Evolutionary conservation across 2,797 vertebrate genomes (phyloP).

Genomic region (Lophotriccus pileatus): DNA sequence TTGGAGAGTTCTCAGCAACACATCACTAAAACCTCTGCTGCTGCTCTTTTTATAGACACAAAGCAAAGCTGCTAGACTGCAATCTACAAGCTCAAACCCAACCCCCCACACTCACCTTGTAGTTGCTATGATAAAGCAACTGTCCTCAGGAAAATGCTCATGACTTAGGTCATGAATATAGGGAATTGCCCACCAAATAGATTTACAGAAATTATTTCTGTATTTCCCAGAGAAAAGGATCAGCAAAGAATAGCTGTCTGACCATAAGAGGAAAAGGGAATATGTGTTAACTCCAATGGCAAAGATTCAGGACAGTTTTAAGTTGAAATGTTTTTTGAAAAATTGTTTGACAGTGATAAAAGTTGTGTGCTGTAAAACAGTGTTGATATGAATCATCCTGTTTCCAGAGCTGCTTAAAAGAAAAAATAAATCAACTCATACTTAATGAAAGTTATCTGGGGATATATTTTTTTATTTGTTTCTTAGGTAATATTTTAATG

Average conservation of each 20-base stretch:
- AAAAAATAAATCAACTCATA: not conserved
- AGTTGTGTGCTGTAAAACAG: not conserved
- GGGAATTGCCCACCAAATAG: not conserved
- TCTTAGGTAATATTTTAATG: not conserved
- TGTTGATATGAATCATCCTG: not conserved
- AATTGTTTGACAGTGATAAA: not conserved
- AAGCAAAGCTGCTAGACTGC: not conserved
- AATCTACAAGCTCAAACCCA: not conserved
- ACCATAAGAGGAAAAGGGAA: not conserved
- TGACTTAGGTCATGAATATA: not conserved
- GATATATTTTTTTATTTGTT: not conserved
- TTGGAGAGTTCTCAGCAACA: not conserved
- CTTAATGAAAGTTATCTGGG: not conserved
- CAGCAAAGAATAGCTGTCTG: not conserved
- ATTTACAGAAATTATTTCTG: not conserved
- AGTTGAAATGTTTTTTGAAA: constrained; percentile 10
- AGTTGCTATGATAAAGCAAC: not conserved
- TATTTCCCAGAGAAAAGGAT: not conserved
- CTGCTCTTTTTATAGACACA: not conserved
- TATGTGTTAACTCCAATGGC: not conserved
- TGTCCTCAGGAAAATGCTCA: not conserved
- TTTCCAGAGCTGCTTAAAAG: constrained; percentile 16
- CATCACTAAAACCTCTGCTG: not conserved
- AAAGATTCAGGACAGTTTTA: not conserved
- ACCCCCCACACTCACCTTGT: not conserved